Evolutionary conservation across 1,140 invertebrate genomes (phyloP), one percentile per base, ranked within the genome.

Genomic region (Charaxes varanes): DNA sequence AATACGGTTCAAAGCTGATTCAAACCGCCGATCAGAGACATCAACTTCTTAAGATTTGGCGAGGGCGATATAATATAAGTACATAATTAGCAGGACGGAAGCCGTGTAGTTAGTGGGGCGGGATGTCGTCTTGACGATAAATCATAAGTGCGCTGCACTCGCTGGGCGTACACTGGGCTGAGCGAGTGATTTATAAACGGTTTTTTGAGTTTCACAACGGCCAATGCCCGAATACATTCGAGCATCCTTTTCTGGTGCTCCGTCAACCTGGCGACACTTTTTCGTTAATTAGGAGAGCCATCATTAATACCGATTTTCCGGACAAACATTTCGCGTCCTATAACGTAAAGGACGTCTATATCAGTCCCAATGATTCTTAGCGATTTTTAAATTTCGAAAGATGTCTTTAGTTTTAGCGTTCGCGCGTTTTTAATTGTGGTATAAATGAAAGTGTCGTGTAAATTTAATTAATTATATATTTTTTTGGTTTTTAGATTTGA

Each of bases 171-270:
- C 56, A 46, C 62, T 59, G 62, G 78, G 78, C 71, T 73, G 74
- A 55, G 74, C 78, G 64, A 79, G 62, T 74, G 67, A 82, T 76
- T 82, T 82, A 78, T 82, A 79, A 82, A 79, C 73, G 63, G 65
- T 82, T 82, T 82, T 79, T 82, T 82, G 73, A 78, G 65, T 68
- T 62, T 62, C 58, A 48, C 55, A 43, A 57, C 65, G 64, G 64
- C 78, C 74, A 79, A 78, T 77, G 69, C 62, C 57, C 66, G 67
- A 54, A 48, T 66, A 63, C 51, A 66, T 64, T 68, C 63, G 55
- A 54, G 58, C 60, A 61, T 69, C 73, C 74, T 73, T 79, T 76
- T 76, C 71, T 64, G 72, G 66, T 60, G 57, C 64, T 54, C 52
- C 53, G 61, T 62, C 62, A 62, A 61, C 55, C 55, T 62, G 61